These are phyloP conservation scores for Diarsia brunnea DNA, from an alignment of 2,888 invertebrate species.

Conservation along the genomic window DNA sequence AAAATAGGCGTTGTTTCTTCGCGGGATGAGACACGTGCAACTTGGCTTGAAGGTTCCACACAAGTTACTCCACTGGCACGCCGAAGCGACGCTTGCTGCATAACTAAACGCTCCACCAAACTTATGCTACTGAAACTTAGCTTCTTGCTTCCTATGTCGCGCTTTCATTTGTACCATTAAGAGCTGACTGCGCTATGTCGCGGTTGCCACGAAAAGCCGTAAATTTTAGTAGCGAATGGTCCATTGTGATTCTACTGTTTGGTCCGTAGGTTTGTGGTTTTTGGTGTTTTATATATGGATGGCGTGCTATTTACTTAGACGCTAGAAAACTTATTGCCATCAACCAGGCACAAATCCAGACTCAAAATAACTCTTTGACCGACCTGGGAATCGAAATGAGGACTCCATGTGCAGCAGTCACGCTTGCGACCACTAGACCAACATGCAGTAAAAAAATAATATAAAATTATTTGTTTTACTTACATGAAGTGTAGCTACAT, in stretches of 20 bases:
- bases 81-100: conserved; percentile 71
- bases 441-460: too few species aligned
- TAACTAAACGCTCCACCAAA: conserved; percentile 78
- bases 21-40: conserved; percentile 75
- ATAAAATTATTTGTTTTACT: not conserved
- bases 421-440: too few species aligned
- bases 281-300: not conserved
- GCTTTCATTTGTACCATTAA: conserved; percentile 78
- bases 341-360: too few species aligned
- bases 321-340: not conserved
- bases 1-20: conserved; percentile 73
- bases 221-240: conserved; percentile 64
- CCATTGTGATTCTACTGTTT: conserved; percentile 40
- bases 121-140: conserved; percentile 75
- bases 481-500: not conserved
- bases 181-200: conserved; percentile 62
- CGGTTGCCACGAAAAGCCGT: conserved; percentile 61
- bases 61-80: conserved; percentile 72
- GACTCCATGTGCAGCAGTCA: too few species aligned
- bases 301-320: conserved; percentile 1
- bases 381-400: too few species aligned
- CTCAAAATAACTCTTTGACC: too few species aligned
- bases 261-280: conserved; percentile 16
- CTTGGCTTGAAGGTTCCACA: conserved; percentile 71
- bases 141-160: conserved; percentile 75